Conservation (phyloP, 2,113 vertebrate species). For the Forbesichthys agassizii region DNA sequence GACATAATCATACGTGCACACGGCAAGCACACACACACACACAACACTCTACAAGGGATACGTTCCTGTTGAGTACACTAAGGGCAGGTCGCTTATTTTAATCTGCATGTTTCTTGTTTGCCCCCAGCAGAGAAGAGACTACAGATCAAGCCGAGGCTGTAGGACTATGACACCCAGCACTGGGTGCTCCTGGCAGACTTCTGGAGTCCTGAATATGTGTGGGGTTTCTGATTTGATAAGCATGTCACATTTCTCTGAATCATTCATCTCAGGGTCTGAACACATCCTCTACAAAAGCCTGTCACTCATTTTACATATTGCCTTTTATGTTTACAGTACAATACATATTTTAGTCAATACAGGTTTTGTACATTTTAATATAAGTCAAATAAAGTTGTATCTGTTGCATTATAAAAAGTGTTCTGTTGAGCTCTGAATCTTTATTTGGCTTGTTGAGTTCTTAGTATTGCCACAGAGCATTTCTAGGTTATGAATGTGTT, state of each 20-base stretch:
- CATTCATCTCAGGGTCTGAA: conserved; percentile 48
- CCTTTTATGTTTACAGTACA: conserved; percentile 16
- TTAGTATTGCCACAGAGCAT: conserved; percentile 16
- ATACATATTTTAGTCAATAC: neutral
- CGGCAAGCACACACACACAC: neutral
- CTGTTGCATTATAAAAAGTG: neutral
- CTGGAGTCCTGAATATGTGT: neutral
- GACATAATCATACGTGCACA: neutral
- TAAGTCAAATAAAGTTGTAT: conserved; percentile 35
- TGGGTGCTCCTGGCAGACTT: neutral
- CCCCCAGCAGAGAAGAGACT: conserved; percentile 67
- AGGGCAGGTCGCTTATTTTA: conserved; percentile 5
- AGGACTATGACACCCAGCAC: conserved; percentile 9
- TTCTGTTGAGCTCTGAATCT: conserved; percentile 1
- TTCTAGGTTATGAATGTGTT: conserved; percentile 11
- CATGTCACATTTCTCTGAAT: conserved; percentile 7
- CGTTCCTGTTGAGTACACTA: neutral
- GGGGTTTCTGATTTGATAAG: neutral
- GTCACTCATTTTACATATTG: conserved; percentile 17
- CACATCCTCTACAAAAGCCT: conserved; percentile 2
- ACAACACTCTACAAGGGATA: neutral
- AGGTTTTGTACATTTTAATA: conserved; percentile 35
- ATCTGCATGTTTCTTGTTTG: conserved; percentile 8
- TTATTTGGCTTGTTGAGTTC: neutral
- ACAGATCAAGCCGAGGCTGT: conserved; percentile 79